Percentiles rank a stretch among this genome's conserved stretches.
Conservation (phyloP, 2,888 invertebrate genomes). For the Tinea pellionella region DNA sequence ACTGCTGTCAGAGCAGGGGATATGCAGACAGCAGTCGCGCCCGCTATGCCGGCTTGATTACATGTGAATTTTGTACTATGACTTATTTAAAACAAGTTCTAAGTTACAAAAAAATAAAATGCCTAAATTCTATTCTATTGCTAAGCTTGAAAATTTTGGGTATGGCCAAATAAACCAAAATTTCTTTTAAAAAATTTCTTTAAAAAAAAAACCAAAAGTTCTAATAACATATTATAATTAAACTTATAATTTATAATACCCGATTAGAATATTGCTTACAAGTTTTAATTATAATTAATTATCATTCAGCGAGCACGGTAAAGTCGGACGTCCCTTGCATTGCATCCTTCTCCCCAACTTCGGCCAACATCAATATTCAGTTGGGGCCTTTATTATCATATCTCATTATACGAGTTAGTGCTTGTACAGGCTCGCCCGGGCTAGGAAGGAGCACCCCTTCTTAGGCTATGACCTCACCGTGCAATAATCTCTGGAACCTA, state of each 20-base stretch:
- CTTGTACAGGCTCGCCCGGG: constrained; percentile 41
- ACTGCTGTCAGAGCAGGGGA: too few species aligned
- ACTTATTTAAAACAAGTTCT: too few species aligned
- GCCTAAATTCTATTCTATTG: too few species aligned
- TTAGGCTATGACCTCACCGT: constrained; percentile 52
- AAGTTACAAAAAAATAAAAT: too few species aligned
- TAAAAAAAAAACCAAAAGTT: too few species aligned
- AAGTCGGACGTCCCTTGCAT: constrained; percentile 35
- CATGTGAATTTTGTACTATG: too few species aligned
- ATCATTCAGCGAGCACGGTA: constrained; percentile 33
- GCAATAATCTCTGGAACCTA: constrained; percentile 33
- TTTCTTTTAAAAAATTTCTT: too few species aligned
- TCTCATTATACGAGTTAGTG: constrained; percentile 70
- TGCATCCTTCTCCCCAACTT: constrained; percentile 50
- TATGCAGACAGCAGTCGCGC: too few species aligned
- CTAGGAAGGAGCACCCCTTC: constrained; percentile 36
- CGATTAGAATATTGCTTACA: constrained; percentile 10
- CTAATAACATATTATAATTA: background rate
- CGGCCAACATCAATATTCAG: constrained; percentile 64
- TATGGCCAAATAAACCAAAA: too few species aligned
- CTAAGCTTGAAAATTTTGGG: too few species aligned
- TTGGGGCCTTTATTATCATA: constrained; percentile 67
- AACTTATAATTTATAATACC: background rate
- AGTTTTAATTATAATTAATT: constrained; percentile 21
- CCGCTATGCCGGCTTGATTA: too few species aligned